phyloP scores from a whole-genome alignment of 2,888 invertebrate species.

The Brachyopa scutellaris region DNA sequence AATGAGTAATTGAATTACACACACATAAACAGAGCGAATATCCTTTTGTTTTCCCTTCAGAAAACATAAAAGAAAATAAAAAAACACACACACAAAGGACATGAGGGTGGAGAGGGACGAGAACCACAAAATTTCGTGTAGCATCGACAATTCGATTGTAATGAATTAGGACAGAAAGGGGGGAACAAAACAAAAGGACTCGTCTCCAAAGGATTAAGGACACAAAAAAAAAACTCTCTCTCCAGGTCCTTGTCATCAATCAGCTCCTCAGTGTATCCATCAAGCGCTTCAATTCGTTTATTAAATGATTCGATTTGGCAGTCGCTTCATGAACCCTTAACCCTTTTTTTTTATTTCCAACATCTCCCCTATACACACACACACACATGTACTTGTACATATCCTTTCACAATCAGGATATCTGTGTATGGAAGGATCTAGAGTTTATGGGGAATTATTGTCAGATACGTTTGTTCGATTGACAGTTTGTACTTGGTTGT shows the following conservation, averaged over 20 bases:
- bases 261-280: conserved; percentile 65
- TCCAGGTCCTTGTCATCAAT: conserved; percentile 65
- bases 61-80: background rate
- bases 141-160: conserved; percentile 58
- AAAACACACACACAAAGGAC: background rate
- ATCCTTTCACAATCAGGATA: background rate
- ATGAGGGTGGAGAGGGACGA: conserved; percentile 1
- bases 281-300: conserved; percentile 66
- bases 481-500: conserved; percentile 50
- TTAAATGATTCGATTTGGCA: conserved; percentile 71
- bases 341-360: conserved; percentile 37
- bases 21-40: conserved; percentile 27
- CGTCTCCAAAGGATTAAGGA: conserved; percentile 40
- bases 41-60: conserved; percentile 27
- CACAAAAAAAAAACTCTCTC: background rate
- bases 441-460: conserved; percentile 32
- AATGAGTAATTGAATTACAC: conserved; percentile 70
- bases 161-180: conserved; percentile 45
- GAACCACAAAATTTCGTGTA: conserved; percentile 54
- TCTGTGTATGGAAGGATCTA: background rate
- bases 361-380: background rate
- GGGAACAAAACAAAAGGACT: conserved; percentile 1
- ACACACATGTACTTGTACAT: background rate
- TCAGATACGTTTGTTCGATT: conserved; percentile 45
- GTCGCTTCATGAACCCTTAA: conserved; percentile 26